Percentiles rank a stretch among this genome's conserved stretches.
Conservation (phyloP, 2,888 invertebrate species). For the Ectemnius cavifrons region DNA sequence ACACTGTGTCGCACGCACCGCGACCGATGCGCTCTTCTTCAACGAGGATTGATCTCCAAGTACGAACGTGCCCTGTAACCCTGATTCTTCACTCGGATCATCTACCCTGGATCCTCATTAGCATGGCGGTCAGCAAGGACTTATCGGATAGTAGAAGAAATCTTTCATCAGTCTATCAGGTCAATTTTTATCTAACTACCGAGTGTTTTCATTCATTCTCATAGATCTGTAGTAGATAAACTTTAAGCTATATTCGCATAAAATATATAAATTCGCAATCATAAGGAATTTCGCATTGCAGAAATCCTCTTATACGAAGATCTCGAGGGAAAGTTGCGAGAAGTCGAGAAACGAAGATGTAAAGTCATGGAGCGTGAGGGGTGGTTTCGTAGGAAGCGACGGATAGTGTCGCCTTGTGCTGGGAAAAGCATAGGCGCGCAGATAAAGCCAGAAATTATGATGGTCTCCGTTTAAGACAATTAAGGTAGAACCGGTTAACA, state of each 20-base stretch:
- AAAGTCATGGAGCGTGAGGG: slow-evolving; percentile 23
- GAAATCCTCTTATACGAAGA: too few relatives aligned
- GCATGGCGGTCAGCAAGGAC: slow-evolving; percentile 1
- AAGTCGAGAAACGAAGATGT: background rate
- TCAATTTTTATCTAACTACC: too few relatives aligned
- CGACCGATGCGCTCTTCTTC: slow-evolving; percentile 40
- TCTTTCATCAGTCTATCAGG: too few relatives aligned
- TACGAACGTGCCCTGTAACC: slow-evolving; percentile 54
- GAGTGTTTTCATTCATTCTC: too few relatives aligned
- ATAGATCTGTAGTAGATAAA: too few relatives aligned
- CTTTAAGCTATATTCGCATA: too few relatives aligned
- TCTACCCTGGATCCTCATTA: slow-evolving; percentile 20
- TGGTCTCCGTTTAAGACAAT: slow-evolving; percentile 69
- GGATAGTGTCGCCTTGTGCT: slow-evolving; percentile 17
- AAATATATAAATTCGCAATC: too few relatives aligned
- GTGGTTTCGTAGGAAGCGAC: slow-evolving; percentile 35
- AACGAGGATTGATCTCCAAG: slow-evolving; percentile 24
- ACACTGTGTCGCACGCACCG: slow-evolving; percentile 59
- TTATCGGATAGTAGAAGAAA: too few relatives aligned
- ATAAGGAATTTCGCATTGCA: too few relatives aligned
- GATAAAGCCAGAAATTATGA: slow-evolving; percentile 68
- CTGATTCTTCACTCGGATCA: slow-evolving; percentile 43
- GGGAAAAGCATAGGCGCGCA: slow-evolving; percentile 19
- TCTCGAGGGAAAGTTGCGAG: background rate
- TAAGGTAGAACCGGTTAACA: slow-evolving; percentile 72